Percentiles rank a stretch among this genome's conserved stretches.
Conservation (phyloP, 2,888 invertebrate genomes). For the Biston betularia region DNA sequence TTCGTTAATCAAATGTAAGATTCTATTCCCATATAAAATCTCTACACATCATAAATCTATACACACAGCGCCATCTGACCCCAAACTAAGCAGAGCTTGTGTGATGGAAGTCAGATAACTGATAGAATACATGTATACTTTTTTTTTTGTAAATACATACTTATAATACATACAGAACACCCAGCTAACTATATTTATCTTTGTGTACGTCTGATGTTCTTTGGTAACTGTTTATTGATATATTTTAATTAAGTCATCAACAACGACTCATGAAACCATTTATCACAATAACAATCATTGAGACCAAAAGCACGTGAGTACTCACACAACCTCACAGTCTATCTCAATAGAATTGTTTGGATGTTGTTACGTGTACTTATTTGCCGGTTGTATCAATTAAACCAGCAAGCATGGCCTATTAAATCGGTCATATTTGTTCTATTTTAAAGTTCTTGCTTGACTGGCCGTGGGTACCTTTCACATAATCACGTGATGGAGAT, state of each 20-base stretch:
- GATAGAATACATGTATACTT: too few species aligned
- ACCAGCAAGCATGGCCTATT: conserved; percentile 50
- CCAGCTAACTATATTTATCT: neutral
- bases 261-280: conserved; percentile 28
- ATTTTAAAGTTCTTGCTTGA: conserved; percentile 14
- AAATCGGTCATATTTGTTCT: conserved; percentile 22
- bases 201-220: neutral
- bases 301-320: conserved; percentile 51
- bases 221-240: conserved; percentile 7
- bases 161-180: too few species aligned
- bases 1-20: too few species aligned
- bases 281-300: conserved; percentile 47
- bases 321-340: conserved; percentile 19
- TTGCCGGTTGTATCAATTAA: conserved; percentile 20
- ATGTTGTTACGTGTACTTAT: conserved; percentile 20
- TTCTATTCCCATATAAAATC: too few species aligned
- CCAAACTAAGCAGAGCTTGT: too few species aligned
- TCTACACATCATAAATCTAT: too few species aligned
- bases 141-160: too few species aligned
- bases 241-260: conserved; percentile 35
- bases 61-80: too few species aligned
- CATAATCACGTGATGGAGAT: conserved; percentile 65
- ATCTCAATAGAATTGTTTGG: conserved; percentile 20
- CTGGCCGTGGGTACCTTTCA: conserved; percentile 54
- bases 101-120: too few species aligned